Evolutionary conservation across 2,113 vertebrate genomes (phyloP), one percentile per base, ranked within the genome.

Genomic region (Quiscalus mexicanus): DNA sequence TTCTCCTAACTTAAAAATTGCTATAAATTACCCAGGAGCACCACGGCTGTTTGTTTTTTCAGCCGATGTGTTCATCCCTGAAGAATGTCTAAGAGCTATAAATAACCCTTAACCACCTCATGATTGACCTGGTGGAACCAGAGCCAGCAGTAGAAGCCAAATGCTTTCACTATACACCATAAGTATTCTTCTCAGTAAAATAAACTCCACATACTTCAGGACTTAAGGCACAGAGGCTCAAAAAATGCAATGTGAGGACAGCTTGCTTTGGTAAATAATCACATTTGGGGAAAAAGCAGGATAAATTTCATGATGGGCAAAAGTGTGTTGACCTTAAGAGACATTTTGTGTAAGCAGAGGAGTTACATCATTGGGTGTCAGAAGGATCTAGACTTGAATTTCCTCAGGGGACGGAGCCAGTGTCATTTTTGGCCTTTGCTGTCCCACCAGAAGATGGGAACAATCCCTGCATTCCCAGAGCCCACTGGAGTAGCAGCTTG

Each of bases 61-160:
- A 90, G 92, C 63, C 33, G 4, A 87, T 81, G 59, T 64, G 58
- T 96, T 97, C 92, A 97, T 85, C 92, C 73, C 93, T 67, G 77
- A 96, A 96, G 87, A 97, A 97, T 96, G 95, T 94, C 67, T 65
- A 63, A 95, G 69, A 84, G 64, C 75, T 96, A 96, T 95, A 96
- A 96, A 97, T 96, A 96, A 82, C 65, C 62, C 62, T 96, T 94
- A 96, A 93, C 78, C 80, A 90, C 89, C 92, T 97, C 79, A 81
- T 90, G 96, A 75, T 23, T 94, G 89, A 90, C 60, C 59, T 77
- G 55, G 31, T 71, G 41, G 77, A 92, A 89, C 18, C 37, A 91
- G 67, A 89, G 55, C 62, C 87, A 94, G 86, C 71, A 96, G 58
- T 64, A 84, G 64, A 76, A 95, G 70, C 62, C 91, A 89, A 94